Percentiles rank a stretch among this genome's conserved stretches.
Conservation (phyloP, 2,113 vertebrate species). For the Poecilia latipinna region DNA sequence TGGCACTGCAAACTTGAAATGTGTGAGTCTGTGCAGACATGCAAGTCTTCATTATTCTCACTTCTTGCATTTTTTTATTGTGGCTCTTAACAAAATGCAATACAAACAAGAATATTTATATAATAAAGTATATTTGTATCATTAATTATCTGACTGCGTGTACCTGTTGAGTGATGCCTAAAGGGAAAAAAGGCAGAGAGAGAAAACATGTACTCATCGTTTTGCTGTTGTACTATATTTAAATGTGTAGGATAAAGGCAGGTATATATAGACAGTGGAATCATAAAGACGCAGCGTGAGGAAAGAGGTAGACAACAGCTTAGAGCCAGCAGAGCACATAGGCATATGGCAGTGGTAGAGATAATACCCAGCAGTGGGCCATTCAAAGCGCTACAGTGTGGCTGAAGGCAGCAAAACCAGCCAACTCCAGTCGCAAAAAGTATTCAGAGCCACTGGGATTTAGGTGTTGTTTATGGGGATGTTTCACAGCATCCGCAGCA, state of each 20-base stretch:
- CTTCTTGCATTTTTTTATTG: neutral
- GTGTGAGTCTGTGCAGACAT: neutral
- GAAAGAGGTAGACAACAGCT: conserved; percentile 26
- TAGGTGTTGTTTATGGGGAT: conserved; percentile 41
- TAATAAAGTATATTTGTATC: too few species aligned
- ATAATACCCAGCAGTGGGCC: conserved; percentile 38
- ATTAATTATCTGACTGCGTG: neutral
- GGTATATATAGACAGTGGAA: neutral
- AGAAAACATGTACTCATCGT: conserved; percentile 10
- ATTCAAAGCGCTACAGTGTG: conserved; percentile 5
- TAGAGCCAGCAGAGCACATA: conserved; percentile 17
- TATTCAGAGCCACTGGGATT: conserved; percentile 25
- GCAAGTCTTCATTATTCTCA: neutral
- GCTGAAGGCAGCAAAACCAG: conserved; percentile 24
- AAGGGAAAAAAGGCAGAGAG: neutral
- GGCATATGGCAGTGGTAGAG: conserved; percentile 46
- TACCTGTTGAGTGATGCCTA: neutral
- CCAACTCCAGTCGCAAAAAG: conserved; percentile 16
- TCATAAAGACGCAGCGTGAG: neutral
- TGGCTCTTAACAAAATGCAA: neutral
- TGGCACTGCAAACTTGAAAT: neutral
- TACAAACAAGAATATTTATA: too few species aligned
- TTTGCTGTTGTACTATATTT: neutral
- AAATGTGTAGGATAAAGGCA: conserved; percentile 9
- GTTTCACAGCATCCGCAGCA: conserved; percentile 11